These are phyloP conservation scores for Macroglossus sobrinus DNA, from an alignment of 2,113 vertebrate genomes.

Conservation along the genomic window DNA sequence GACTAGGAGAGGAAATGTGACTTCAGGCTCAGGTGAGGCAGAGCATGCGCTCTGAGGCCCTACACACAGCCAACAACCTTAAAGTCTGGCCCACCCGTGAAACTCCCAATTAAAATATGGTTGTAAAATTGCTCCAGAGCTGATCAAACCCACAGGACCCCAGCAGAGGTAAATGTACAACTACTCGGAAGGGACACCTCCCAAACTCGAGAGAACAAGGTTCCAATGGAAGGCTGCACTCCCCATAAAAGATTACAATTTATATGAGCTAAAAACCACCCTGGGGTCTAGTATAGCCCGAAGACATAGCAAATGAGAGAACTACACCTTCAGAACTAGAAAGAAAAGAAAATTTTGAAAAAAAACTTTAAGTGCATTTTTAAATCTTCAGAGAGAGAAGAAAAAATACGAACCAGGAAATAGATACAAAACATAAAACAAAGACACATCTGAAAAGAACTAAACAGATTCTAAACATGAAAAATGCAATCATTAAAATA, in stretches of 20 bases:
- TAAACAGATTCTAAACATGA: background rate
- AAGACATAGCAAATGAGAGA: background rate
- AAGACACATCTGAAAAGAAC: background rate
- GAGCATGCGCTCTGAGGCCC: background rate
- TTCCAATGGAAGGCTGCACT: background rate
- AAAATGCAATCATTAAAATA: background rate
- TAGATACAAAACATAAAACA: background rate
- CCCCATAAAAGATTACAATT: background rate
- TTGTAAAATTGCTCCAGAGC: background rate
- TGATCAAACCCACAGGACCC: background rate
- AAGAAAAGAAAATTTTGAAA: background rate
- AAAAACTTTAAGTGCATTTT: background rate
- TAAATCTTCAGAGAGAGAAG: background rate
- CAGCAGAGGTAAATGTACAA: background rate
- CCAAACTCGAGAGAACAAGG: background rate
- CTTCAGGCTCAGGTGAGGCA: background rate
- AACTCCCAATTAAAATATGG: no score
- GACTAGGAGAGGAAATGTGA: background rate
- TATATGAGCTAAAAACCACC: no score
- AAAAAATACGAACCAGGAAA: background rate
- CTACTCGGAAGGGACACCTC: background rate
- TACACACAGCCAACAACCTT: background rate
- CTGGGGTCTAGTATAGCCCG: background rate
- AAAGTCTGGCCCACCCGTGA: fast-evolving
- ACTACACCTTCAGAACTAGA: background rate